Evolutionary conservation across 2,797 vertebrate species (phyloP).

Genomic region (Neosalanx taihuensis): DNA sequence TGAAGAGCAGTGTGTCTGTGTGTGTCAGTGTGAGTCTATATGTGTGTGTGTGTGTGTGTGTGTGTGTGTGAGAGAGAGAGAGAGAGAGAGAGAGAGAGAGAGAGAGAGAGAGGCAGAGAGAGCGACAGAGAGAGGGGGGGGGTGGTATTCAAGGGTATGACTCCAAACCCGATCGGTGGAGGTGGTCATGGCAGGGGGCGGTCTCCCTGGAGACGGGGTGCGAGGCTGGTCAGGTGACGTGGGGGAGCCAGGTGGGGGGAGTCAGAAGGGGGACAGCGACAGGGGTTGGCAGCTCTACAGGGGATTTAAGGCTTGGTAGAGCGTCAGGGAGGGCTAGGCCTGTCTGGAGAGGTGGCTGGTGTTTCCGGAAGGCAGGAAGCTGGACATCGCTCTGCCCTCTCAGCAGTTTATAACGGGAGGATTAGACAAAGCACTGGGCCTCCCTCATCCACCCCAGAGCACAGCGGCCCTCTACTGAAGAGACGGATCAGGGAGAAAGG

Average conservation of each 20-base stretch:
- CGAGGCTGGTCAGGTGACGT: constrained; percentile 40
- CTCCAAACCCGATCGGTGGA: too few species aligned
- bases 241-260: constrained; percentile 28
- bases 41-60: constrained; percentile 6
- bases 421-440: constrained; percentile 61
- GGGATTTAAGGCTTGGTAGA: constrained; percentile 56
- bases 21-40: constrained; percentile 22
- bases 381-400: constrained; percentile 57
- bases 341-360: constrained; percentile 51
- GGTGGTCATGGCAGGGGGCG: too few species aligned
- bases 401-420: constrained; percentile 62
- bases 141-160: too few species aligned
- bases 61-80: constrained; percentile 7
- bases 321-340: constrained; percentile 50
- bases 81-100: constrained; percentile 14
- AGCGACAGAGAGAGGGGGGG: not conserved
- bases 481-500: constrained; percentile 63
- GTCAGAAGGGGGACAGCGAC: constrained; percentile 19
- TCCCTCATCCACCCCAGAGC: constrained; percentile 49
- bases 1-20: not conserved
- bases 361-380: constrained; percentile 45
- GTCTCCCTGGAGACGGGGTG: constrained; percentile 20
- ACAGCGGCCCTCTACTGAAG: constrained; percentile 47
- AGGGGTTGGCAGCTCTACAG: constrained; percentile 29
- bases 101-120: not conserved